A percentile compares a stretch with the other conserved stretches of the same genome.
Conservation (phyloP, 2,888 invertebrate genomes). For the Phorcus lineatus region DNA sequence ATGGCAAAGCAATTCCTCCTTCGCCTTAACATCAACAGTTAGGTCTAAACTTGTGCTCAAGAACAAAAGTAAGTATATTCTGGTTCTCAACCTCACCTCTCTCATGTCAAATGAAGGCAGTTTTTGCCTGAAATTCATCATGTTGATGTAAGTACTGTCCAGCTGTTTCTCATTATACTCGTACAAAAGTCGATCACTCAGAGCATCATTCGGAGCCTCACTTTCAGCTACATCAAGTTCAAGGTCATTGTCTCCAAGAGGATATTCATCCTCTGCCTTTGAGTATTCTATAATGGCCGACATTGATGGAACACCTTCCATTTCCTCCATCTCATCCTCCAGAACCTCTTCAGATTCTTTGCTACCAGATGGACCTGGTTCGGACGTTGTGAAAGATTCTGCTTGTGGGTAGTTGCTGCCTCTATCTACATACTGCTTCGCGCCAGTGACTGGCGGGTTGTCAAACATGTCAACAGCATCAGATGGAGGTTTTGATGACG, state of each 20-base stretch:
- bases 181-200: conserved; percentile 22
- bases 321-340: conserved; percentile 28
- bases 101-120: conserved; percentile 65
- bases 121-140: conserved; percentile 62
- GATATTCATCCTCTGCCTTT: conserved; percentile 24
- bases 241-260: background rate
- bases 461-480: background rate
- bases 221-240: background rate
- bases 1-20: no score
- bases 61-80: no score
- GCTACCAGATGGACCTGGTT: no score
- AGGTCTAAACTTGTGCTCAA: no score
- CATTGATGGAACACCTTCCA: conserved; percentile 33
- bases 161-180: conserved; percentile 44
- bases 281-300: conserved; percentile 10
- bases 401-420: no score
- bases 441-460: background rate
- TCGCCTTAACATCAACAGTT: no score
- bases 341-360: conserved; percentile 27
- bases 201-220: background rate
- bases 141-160: conserved; percentile 45
- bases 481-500: background rate
- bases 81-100: conserved; percentile 48
- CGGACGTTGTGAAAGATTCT: no score
- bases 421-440: background rate